Percentiles rank a stretch among this genome's conserved stretches.
phyloP scores from a whole-genome alignment of 2,888 invertebrate species.

The Alviniconcha strummeri region DNA sequence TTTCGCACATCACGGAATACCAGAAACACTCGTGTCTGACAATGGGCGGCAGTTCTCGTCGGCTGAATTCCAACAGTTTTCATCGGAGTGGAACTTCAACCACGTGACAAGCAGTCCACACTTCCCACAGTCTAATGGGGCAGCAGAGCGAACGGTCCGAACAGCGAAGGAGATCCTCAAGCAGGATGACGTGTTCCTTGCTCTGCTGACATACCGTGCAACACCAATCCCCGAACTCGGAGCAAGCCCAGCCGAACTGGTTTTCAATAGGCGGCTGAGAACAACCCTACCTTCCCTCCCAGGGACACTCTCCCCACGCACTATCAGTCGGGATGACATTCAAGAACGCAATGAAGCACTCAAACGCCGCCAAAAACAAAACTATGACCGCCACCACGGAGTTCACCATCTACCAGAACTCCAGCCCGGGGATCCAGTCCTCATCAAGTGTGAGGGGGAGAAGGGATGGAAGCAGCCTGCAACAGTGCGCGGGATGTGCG shows the following conservation, averaged over 20 bases:
- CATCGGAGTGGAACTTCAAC: constrained; percentile 12
- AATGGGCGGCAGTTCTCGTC: constrained; percentile 17
- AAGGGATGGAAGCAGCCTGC: too few species aligned
- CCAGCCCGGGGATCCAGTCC: too few species aligned
- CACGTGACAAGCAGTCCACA: constrained; percentile 19
- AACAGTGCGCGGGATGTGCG: too few species aligned
- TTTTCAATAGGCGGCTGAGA: too few species aligned
- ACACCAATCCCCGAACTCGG: not conserved
- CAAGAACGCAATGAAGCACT: too few species aligned
- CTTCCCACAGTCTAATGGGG: constrained; percentile 15
- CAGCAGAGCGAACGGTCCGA: not conserved
- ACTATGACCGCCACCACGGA: too few species aligned
- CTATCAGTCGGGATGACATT: too few species aligned
- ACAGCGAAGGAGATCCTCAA: not conserved
- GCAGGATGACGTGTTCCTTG: not conserved
- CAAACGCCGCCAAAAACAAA: too few species aligned
- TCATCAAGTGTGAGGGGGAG: too few species aligned
- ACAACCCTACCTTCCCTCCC: too few species aligned
- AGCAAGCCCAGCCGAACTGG: constrained; percentile 1
- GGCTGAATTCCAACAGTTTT: not conserved
- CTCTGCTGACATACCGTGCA: not conserved
- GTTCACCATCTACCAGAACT: too few species aligned
- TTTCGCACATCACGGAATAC: constrained; percentile 7
- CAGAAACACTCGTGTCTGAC: constrained; percentile 4
- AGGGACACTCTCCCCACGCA: too few species aligned